These are phyloP conservation scores for Sciaenops ocellatus DNA, from an alignment of 2,797 vertebrate genomes.

Conservation along the genomic window DNA sequence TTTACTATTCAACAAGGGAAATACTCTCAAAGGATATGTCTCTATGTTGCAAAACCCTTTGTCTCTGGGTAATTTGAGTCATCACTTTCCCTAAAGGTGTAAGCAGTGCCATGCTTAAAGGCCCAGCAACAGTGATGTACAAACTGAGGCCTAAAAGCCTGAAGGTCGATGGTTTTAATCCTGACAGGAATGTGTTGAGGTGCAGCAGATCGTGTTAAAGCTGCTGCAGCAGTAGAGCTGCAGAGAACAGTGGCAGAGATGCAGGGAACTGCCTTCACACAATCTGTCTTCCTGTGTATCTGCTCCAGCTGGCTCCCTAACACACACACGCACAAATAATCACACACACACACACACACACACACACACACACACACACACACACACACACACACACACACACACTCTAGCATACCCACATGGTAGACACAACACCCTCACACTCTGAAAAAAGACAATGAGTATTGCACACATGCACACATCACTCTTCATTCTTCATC, in stretches of 20 bases:
- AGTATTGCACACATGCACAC: constrained; percentile 31
- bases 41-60: constrained; percentile 16
- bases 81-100: constrained; percentile 20
- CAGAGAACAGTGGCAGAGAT: constrained; percentile 32
- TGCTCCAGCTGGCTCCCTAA: constrained; percentile 44
- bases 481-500: constrained; percentile 35
- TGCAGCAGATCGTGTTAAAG: constrained; percentile 19
- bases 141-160: constrained; percentile 3
- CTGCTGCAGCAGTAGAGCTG: constrained; percentile 33
- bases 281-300: constrained; percentile 44
- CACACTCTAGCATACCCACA: constrained; percentile 6
- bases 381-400: not conserved
- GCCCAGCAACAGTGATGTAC: constrained; percentile 5
- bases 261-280: constrained; percentile 55
- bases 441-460: constrained; percentile 45
- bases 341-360: constrained; percentile 18
- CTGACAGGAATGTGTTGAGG: constrained; percentile 8
- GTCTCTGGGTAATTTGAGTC: constrained; percentile 42
- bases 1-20: constrained; percentile 42
- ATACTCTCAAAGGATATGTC: constrained; percentile 5
- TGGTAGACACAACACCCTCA: constrained; percentile 50
- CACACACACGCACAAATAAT: not conserved
- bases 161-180: constrained; percentile 22
- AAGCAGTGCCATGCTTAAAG: constrained; percentile 21
- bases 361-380: constrained; percentile 7